Percentiles rank a stretch among this genome's conserved stretches.
Evolutionary conservation across 2,113 vertebrate species (phyloP).

Genomic region (Aspiorhynchus laticeps): DNA sequence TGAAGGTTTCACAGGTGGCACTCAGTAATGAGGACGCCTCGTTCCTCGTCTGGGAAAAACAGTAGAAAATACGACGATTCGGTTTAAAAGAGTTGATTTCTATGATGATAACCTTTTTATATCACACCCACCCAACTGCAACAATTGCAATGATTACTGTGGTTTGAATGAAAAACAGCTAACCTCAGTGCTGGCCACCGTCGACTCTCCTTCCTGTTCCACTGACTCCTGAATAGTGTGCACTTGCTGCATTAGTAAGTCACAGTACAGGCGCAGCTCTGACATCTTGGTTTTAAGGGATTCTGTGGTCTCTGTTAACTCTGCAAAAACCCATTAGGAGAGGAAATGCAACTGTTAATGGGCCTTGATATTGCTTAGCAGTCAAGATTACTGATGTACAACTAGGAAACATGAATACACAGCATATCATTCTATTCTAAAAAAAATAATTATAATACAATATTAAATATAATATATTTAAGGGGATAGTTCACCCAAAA

Average conservation of each 20-base stretch:
- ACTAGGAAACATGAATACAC: neutral
- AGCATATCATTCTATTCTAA: neutral
- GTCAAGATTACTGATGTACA: neutral
- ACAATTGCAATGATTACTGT: neutral
- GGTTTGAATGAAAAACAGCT: slow-evolving; percentile 6
- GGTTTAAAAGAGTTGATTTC: neutral
- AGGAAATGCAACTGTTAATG: slow-evolving; percentile 24
- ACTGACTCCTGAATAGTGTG: slow-evolving; percentile 87
- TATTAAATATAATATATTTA: neutral
- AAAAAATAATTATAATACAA: neutral
- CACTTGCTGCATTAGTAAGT: slow-evolving; percentile 90
- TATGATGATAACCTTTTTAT: neutral
- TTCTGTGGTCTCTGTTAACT: slow-evolving; percentile 87
- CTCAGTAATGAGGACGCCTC: slow-evolving; percentile 91
- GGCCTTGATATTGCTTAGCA: neutral
- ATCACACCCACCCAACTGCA: neutral
- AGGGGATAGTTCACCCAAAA: too few relatives aligned
- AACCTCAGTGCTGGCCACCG: slow-evolving; percentile 77
- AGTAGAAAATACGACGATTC: slow-evolving; percentile 16
- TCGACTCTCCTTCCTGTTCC: slow-evolving; percentile 74
- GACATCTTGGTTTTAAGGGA: slow-evolving; percentile 99
- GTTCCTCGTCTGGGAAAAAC: slow-evolving; percentile 81
- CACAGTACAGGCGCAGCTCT: slow-evolving; percentile 96
- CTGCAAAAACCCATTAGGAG: slow-evolving; percentile 63
- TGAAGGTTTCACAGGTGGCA: slow-evolving; percentile 95